These are phyloP conservation scores for Plagiodera versicolora DNA, from an alignment of 2,888 invertebrate species.

Conservation along the genomic window DNA sequence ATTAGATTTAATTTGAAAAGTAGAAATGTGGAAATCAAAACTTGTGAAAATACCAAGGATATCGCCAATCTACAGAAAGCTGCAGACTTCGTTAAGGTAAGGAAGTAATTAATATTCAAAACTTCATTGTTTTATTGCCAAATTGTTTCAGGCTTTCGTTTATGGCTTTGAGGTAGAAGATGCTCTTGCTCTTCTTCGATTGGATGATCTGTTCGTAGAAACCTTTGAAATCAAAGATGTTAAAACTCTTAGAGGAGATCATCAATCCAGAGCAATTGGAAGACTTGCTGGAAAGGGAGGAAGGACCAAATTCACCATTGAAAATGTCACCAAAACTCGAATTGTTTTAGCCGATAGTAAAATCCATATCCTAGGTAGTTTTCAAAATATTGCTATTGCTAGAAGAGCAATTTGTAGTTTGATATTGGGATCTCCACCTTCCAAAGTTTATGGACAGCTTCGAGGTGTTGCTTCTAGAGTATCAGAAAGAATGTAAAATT, in stretches of 20 bases:
- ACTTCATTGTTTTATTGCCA: neutral
- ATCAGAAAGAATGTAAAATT: constrained; percentile 73
- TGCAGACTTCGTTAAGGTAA: constrained; percentile 89
- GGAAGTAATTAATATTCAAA: neutral
- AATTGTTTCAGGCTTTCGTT: constrained; percentile 71
- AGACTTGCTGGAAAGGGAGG: constrained; percentile 97
- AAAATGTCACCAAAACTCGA: constrained; percentile 97
- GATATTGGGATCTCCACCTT: constrained; percentile 95
- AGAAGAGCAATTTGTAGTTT: constrained; percentile 94
- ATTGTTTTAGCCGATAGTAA: constrained; percentile 96
- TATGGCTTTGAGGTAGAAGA: constrained; percentile 98
- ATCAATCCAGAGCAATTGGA: constrained; percentile 94
- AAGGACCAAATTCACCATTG: constrained; percentile 96
- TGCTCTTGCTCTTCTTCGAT: constrained; percentile 86
- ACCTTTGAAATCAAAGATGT: constrained; percentile 97
- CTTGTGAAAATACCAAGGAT: constrained; percentile 73
- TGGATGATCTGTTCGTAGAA: constrained; percentile 97
- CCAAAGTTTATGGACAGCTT: constrained; percentile 96
- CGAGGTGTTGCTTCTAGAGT: constrained; percentile 82
- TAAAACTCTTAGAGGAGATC: constrained; percentile 92
- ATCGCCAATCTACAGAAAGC: constrained; percentile 93
- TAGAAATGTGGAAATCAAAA: constrained; percentile 85
- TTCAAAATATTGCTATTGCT: constrained; percentile 93
- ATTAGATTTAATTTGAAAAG: constrained; percentile 92
- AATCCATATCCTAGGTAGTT: constrained; percentile 96